Percentiles rank a stretch among this genome's conserved stretches.
Conservation (phyloP, 2,888 invertebrate species). For the Tribolium freemani region DNA sequence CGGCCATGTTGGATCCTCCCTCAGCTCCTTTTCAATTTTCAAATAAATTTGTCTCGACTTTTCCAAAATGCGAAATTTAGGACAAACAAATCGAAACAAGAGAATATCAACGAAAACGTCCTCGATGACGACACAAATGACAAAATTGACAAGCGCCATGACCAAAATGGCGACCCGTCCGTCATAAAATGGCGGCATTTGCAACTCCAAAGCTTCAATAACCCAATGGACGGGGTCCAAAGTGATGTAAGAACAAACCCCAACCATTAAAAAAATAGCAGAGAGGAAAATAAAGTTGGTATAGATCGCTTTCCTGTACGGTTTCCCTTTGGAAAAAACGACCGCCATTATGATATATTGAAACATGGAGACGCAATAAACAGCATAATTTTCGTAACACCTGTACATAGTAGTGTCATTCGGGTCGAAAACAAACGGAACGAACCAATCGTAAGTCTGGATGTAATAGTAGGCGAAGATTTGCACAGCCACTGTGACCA, state of each 20-base stretch:
- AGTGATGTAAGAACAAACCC: conserved; percentile 70
- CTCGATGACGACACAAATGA: conserved; percentile 72
- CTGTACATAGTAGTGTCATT: conserved; percentile 61
- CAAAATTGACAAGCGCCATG: conserved; percentile 71
- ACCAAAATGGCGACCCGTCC: conserved; percentile 66
- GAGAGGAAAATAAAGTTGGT: conserved; percentile 72
- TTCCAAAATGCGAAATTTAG: conserved; percentile 65
- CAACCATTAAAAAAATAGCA: conserved; percentile 69
- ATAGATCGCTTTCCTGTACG: conserved; percentile 75
- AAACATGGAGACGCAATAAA: conserved; percentile 75
- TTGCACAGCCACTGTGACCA: conserved; percentile 70
- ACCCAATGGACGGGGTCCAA: conserved; percentile 69
- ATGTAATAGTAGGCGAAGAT: conserved; percentile 68
- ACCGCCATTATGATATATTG: conserved; percentile 78
- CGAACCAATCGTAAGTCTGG: conserved; percentile 71
- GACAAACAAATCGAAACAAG: conserved; percentile 68
- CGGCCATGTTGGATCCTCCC: conserved; percentile 49
- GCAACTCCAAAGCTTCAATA: conserved; percentile 73
- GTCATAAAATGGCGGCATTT: conserved; percentile 73
- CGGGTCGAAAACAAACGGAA: conserved; percentile 67
- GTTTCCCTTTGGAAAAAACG: conserved; percentile 77
- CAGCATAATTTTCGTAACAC: conserved; percentile 75
- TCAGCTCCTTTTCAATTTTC: conserved; percentile 47
- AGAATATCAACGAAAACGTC: conserved; percentile 72
- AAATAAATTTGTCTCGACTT: conserved; percentile 50